Conservation (phyloP, 2,113 vertebrate genomes). For the Colaptes auratus region DNA sequence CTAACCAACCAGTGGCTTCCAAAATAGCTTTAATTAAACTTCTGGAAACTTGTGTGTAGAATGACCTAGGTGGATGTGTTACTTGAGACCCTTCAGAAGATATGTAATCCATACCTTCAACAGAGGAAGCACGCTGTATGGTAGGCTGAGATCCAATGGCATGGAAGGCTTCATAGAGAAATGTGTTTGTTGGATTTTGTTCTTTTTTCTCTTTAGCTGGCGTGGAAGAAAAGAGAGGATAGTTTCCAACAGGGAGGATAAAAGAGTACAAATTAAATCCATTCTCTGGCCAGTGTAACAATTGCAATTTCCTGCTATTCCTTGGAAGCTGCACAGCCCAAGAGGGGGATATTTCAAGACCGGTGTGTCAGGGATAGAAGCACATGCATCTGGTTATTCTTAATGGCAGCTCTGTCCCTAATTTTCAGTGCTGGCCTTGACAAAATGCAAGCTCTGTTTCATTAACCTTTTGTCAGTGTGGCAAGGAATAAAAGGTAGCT, state of each 20-base stretch:
- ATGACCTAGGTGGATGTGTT: not conserved
- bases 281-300: constrained; percentile 67
- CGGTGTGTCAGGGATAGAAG: constrained; percentile 52
- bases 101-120: not conserved
- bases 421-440: constrained; percentile 47
- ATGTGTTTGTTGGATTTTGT: not conserved
- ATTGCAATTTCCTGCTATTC: constrained; percentile 72
- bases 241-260: constrained; percentile 66
- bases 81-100: not conserved
- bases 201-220: constrained; percentile 31
- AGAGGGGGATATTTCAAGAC: constrained; percentile 66
- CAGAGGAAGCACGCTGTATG: not conserved
- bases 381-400: constrained; percentile 63
- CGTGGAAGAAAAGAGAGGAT: constrained; percentile 32
- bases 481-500: not conserved
- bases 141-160: not conserved
- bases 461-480: constrained; percentile 39
- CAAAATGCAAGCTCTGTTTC: constrained; percentile 49
- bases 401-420: constrained; percentile 62
- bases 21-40: not conserved
- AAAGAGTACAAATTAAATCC: constrained; percentile 72
- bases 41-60: not conserved
- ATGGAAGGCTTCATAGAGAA: constrained; percentile 37
- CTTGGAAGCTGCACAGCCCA: constrained; percentile 58
- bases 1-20: not conserved